Conservation (phyloP, 2,113 vertebrate species). For the Oryzias woworae region DNA sequence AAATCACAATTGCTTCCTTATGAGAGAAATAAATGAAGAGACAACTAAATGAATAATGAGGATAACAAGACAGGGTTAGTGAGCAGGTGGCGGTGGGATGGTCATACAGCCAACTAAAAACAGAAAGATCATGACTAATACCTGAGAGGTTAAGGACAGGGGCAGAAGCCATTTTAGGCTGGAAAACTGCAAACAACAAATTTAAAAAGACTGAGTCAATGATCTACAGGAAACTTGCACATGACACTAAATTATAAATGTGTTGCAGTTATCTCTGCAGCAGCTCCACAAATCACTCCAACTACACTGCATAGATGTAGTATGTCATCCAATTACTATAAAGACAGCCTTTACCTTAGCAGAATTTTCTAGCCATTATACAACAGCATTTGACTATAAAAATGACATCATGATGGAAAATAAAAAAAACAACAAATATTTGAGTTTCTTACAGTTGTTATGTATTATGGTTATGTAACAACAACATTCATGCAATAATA, state of each 20-base stretch:
- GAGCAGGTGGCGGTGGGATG: conserved; percentile 12
- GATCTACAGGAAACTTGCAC: neutral
- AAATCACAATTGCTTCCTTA: neutral
- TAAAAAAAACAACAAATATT: neutral
- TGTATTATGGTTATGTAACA: neutral
- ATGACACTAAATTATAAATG: neutral
- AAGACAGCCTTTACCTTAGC: no score
- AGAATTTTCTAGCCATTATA: neutral
- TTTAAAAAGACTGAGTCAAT: conserved; percentile 21
- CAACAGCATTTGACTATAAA: conserved; percentile 13
- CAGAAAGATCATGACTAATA: conserved; percentile 68
- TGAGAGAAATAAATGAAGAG: neutral
- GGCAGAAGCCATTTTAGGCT: conserved; percentile 91
- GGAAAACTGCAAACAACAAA: conserved; percentile 85
- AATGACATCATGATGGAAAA: conserved; percentile 1
- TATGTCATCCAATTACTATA: no score
- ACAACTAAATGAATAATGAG: neutral
- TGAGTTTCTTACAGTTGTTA: neutral
- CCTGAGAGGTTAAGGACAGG: conserved; percentile 88
- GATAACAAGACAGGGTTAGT: conserved; percentile 38
- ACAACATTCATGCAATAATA: neutral
- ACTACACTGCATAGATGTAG: no score
- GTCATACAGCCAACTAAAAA: conserved; percentile 3
- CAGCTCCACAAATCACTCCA: neutral
- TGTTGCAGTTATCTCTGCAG: neutral